Evolutionary conservation across 2,113 vertebrate genomes (phyloP), one percentile per base, ranked within the genome.

Genomic region (Gymnocephalus cernua): DNA sequence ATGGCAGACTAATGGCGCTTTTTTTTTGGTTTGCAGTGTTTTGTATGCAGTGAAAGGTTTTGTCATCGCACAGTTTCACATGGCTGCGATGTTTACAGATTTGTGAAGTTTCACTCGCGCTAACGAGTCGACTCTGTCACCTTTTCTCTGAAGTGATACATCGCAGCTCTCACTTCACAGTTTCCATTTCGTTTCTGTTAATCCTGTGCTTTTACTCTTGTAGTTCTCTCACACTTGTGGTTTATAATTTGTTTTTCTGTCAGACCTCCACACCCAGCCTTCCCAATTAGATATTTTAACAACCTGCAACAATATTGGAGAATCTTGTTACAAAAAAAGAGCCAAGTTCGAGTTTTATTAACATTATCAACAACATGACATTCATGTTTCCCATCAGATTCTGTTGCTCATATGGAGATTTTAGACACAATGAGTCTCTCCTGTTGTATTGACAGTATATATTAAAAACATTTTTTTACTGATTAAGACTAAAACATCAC

Each of bases 1-100:
- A 89, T 88, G 90, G 62, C 19, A 38, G 53, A 35, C 35, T 13
- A 16, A 16, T 32, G 16, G 16, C 32, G 74, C 74, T 68, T 54
- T 11, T 50, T 29, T 7, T n/a, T n/a, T 53, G 74, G 58, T 83
- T 70, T 92, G 84, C 76, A 29, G 86, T 90, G 86, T 71, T 83
- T 50, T 71, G 72, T 41, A 64, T 92, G 91, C 77, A 51, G 88
- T 91, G 83, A 41, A 56, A 48, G 25, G 47, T 56, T 68, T 76
- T 64, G 14, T 59, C 57, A n/a, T 35, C 68, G 0, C 53, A 79
- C 77, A 23, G 45, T 66, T 56, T 65, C 62, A 53, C 27, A 25
- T 18, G 41, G 25, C 51, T 62, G 29, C 19, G 62, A 13, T 35
- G 64, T 73, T 54, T 74, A 25, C 65, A 72, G 74, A 72, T 19